Evolutionary conservation across 2,888 invertebrate genomes (phyloP).

Genomic region (Protophormia terraenovae): DNA sequence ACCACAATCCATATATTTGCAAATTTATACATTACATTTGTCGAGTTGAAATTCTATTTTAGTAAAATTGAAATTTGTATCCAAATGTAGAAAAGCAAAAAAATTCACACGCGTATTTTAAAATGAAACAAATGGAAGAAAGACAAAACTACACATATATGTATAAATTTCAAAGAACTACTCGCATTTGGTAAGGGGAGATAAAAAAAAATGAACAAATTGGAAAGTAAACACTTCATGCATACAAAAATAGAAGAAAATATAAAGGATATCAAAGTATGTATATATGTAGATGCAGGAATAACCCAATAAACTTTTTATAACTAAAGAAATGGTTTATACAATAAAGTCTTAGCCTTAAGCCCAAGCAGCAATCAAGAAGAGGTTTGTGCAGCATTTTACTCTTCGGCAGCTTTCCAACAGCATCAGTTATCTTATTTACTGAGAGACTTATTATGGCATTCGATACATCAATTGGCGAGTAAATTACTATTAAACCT

Average conservation of each 20-base stretch:
- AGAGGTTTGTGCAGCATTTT: too few relatives aligned
- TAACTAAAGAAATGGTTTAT: too few relatives aligned
- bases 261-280: conserved; percentile 15
- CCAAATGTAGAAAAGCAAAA: conserved; percentile 12
- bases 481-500: too few relatives aligned
- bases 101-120: conserved; percentile 68
- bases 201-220: conserved; percentile 63
- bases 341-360: too few relatives aligned
- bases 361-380: too few relatives aligned
- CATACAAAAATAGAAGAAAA: conserved; percentile 66
- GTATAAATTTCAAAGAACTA: not conserved
- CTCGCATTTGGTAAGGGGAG: not conserved
- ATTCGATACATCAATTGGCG: too few relatives aligned
- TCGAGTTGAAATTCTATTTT: conserved; percentile 58
- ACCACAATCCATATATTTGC: conserved; percentile 67
- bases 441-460: too few relatives aligned
- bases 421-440: too few relatives aligned
- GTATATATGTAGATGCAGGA: not conserved
- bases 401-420: too few relatives aligned
- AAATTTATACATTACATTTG: conserved; percentile 67
- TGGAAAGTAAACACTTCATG: conserved; percentile 69
- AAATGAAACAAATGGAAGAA: conserved; percentile 22
- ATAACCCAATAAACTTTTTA: conserved; percentile 21
- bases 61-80: conserved; percentile 57
- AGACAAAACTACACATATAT: conserved; percentile 1